A percentile compares a stretch with the other conserved stretches of the same genome.
phyloP scores from a whole-genome alignment of 2,797 vertebrate genomes.

The Poecilia wingei region DNA sequence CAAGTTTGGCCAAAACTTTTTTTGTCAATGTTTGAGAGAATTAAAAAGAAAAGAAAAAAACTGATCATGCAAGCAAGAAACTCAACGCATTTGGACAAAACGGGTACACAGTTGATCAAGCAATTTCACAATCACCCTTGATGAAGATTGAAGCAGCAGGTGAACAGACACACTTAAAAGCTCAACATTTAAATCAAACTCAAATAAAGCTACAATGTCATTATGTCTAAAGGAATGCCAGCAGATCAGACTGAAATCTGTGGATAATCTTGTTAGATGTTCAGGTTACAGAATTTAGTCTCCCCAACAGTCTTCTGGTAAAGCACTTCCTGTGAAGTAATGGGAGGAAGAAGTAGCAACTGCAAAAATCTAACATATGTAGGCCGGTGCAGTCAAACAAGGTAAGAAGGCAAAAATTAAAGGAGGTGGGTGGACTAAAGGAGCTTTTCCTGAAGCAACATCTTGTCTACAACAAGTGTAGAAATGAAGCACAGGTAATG shows the following conservation, averaged over 20 bases:
- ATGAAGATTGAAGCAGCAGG: conserved; percentile 36
- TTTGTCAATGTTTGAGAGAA: conserved; percentile 1
- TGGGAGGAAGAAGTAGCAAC: conserved; percentile 17
- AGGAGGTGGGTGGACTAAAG: conserved; percentile 5
- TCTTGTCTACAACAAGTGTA: conserved; percentile 2
- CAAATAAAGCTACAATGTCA: conserved; percentile 25
- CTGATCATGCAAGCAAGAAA: conserved; percentile 29
- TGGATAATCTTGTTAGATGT: conserved; percentile 42
- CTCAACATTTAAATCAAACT: conserved; percentile 34
- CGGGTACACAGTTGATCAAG: neutral
- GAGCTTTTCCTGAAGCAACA: conserved; percentile 3
- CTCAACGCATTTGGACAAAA: conserved; percentile 4
- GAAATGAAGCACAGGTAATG: conserved; percentile 2
- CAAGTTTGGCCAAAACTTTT: conserved; percentile 3
- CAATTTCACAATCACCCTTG: conserved; percentile 13
- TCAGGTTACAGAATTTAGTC: conserved; percentile 40
- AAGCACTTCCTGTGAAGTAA: conserved; percentile 30
- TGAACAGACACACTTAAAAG: conserved; percentile 30
- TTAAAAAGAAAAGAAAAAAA: conserved; percentile 17
- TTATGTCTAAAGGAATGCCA: conserved; percentile 20
- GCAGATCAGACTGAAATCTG: conserved; percentile 32
- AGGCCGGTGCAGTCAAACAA: neutral
- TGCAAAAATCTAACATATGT: conserved; percentile 1
- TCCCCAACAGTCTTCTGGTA: conserved; percentile 44
- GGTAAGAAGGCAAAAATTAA: conserved; percentile 18